A percentile compares a stretch with the other conserved stretches of the same genome.
Conservation (phyloP, 2,888 invertebrate species). For the Drosophila macrospina region DNA sequence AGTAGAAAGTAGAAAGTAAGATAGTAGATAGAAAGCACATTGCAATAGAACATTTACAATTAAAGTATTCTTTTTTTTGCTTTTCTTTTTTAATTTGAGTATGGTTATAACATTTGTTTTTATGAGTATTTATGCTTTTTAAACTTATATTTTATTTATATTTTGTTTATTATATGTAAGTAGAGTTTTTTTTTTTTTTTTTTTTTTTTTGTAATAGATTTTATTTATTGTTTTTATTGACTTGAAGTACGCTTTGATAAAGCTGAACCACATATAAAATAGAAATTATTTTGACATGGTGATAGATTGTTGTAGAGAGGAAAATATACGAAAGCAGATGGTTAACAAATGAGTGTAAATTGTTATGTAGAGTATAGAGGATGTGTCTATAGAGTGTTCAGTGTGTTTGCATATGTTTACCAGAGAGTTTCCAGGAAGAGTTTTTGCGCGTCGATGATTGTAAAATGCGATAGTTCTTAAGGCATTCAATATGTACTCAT, state of each 20-base stretch:
- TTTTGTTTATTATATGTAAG: conserved; percentile 38
- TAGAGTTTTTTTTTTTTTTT: conserved; percentile 27
- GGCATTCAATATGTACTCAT: conserved; percentile 44
- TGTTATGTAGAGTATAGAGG: conserved; percentile 27
- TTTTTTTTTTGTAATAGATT: conserved; percentile 15
- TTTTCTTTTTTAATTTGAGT: conserved; percentile 6
- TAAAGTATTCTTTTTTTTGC: background rate
- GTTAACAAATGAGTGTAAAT: conserved; percentile 35
- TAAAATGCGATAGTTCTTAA: conserved; percentile 58
- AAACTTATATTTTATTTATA: conserved; percentile 45
- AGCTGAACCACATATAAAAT: conserved; percentile 86
- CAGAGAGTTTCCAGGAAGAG: conserved; percentile 48
- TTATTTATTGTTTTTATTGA: conserved; percentile 42
- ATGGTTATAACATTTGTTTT: conserved; percentile 34
- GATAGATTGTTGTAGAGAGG: conserved; percentile 60
- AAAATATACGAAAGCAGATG: conserved; percentile 50
- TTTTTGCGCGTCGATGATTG: conserved; percentile 51
- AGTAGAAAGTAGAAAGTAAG: conserved; percentile 1
- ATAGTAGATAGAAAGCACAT: conserved; percentile 22
- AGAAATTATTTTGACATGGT: conserved; percentile 86
- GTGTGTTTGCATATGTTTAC: too few species aligned
- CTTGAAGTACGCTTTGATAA: conserved; percentile 74
- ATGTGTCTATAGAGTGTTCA: conserved; percentile 9
- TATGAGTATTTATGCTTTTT: conserved; percentile 27
- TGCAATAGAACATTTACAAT: conserved; percentile 36